Evolutionary conservation across 2,113 vertebrate genomes (phyloP).

Genomic region (Papio anubis): DNA sequence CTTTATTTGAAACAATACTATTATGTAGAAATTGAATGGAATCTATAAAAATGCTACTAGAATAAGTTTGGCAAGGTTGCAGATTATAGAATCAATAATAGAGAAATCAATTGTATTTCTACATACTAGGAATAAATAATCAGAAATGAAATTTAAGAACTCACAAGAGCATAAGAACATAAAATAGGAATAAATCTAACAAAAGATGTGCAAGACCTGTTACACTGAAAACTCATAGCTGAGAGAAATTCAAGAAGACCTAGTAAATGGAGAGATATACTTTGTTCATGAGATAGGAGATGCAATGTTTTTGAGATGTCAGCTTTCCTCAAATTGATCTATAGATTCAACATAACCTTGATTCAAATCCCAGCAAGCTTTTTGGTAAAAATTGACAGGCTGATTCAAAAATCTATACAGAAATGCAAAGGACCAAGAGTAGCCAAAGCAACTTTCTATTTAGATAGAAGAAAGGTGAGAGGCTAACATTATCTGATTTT

Average conservation of each 20-base stretch:
- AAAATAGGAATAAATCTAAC: not conserved
- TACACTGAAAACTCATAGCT: not conserved
- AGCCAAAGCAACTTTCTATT: not conserved
- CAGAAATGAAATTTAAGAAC: slow-evolving; percentile 22
- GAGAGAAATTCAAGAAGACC: not conserved
- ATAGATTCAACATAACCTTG: not conserved
- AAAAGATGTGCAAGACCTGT: not conserved
- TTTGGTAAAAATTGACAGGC: not conserved
- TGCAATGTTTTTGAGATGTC: not conserved
- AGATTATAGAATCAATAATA: not conserved
- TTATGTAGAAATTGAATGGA: not conserved
- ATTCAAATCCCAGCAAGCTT: not conserved
- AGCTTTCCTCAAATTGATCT: not conserved
- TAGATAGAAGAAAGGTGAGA: not conserved
- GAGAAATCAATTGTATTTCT: not conserved
- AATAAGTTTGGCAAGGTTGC: not conserved
- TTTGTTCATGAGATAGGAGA: not conserved
- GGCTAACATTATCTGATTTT: not conserved
- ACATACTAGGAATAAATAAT: not conserved
- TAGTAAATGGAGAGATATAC: not conserved
- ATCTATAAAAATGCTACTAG: not conserved
- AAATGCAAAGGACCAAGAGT: not conserved
- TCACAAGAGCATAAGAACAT: not conserved
- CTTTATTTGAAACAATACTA: not conserved
- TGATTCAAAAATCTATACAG: not conserved